A percentile compares a stretch with the other conserved stretches of the same genome.
phyloP scores from a whole-genome alignment of 1,140 invertebrate species.

The Stegodyphus dumicola region DNA sequence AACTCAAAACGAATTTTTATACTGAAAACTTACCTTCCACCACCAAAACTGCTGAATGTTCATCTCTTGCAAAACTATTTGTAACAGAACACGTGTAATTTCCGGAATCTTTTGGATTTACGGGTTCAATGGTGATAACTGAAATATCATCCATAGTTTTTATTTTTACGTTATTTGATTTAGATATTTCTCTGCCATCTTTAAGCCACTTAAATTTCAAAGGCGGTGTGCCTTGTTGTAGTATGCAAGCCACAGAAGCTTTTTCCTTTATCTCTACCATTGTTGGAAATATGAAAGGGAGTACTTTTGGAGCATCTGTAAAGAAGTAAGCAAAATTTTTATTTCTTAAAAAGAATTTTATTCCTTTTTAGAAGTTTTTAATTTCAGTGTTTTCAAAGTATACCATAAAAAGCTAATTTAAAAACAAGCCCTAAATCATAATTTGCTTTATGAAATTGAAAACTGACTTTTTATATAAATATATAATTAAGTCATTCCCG shows the following conservation, averaged over 20 bases:
- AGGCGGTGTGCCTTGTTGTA: slow-evolving; percentile 6
- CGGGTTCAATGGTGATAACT: slow-evolving; percentile 44
- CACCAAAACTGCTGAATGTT: background rate
- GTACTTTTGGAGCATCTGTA: slow-evolving; percentile 28
- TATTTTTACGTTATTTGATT: slow-evolving; percentile 15
- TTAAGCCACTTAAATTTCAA: slow-evolving; percentile 54
- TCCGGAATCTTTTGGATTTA: slow-evolving; percentile 66
- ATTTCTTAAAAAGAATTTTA: no score
- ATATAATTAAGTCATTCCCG: no score
- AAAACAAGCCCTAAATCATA: no score
- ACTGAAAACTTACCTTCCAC: slow-evolving; percentile 5
- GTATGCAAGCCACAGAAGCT: slow-evolving; percentile 29
- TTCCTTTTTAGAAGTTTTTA: no score
- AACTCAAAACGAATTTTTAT: no score
- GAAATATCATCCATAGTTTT: background rate
- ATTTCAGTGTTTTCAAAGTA: no score
- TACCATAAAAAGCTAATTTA: no score
- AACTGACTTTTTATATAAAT: no score
- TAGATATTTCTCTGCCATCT: background rate
- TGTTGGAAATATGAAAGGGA: slow-evolving; percentile 33
- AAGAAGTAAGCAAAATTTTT: no score
- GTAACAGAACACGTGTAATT: slow-evolving; percentile 69
- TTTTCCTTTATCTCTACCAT: slow-evolving; percentile 18
- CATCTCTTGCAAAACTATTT: slow-evolving; percentile 67
- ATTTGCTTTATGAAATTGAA: no score